Percentiles rank a stretch among this genome's conserved stretches.
These are phyloP conservation scores for Panulirus ornatus DNA, from an alignment of 1,140 invertebrate species.

Conservation along the genomic window DNA sequence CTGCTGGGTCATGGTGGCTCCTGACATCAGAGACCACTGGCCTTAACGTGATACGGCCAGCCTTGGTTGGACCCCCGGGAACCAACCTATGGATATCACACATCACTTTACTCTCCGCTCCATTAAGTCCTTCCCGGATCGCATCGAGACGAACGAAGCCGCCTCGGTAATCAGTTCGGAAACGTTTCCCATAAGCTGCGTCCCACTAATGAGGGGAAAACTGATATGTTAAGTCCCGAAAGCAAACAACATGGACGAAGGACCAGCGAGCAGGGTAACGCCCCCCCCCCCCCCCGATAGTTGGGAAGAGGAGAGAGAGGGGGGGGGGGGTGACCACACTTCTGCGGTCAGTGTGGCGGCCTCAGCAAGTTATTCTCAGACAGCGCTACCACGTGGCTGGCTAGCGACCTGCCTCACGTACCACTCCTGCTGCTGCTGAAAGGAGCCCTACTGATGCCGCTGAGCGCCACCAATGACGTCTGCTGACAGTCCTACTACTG, in stretches of 20 bases:
- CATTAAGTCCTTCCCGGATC: background rate
- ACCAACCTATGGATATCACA: background rate
- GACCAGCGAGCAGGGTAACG: background rate
- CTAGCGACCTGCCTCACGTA: conserved; percentile 18
- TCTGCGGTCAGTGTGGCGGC: background rate
- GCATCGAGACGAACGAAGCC: background rate
- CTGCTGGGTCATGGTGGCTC: conserved; percentile 30
- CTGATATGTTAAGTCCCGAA: no score
- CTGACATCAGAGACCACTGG: conserved; percentile 19
- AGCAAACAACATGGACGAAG: no score
- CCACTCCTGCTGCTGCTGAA: background rate
- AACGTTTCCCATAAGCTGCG: no score
- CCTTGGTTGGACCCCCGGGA: background rate
- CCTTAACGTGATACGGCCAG: background rate
- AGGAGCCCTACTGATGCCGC: no score
- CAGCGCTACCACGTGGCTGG: conserved; percentile 24
- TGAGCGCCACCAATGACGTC: no score
- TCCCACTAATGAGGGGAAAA: no score
- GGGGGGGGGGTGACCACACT: background rate
- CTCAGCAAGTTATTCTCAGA: conserved; percentile 33
- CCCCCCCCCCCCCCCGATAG: background rate
- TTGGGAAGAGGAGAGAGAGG: background rate
- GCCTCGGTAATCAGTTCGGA: no score
- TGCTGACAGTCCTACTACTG: background rate
- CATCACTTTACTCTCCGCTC: background rate